Conservation (phyloP, 2,797 vertebrate genomes). For the Sphenopsis melanotis region DNA sequence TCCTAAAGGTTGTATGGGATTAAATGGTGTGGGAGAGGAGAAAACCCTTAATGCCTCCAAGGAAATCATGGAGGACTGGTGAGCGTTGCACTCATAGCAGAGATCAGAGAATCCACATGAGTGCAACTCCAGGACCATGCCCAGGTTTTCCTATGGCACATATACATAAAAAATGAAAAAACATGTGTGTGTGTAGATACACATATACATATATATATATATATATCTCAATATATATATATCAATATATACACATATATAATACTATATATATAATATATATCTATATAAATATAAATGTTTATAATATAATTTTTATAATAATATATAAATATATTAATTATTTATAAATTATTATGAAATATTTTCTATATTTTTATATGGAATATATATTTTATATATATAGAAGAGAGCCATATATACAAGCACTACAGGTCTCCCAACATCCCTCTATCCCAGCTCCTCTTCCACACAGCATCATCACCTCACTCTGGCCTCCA, state of each 20-base stretch:
- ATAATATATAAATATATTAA: background rate
- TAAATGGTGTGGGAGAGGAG: background rate
- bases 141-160: background rate
- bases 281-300: too few relatives aligned
- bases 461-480: background rate
- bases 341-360: too few relatives aligned
- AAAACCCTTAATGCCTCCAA: background rate
- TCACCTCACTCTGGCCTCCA: background rate
- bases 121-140: rapidly evolving
- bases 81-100: rapidly evolving
- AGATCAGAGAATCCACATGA: background rate
- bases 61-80: background rate
- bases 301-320: too few relatives aligned
- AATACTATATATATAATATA: too few relatives aligned
- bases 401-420: too few relatives aligned
- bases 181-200: too few relatives aligned
- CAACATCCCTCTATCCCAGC: rapidly evolving
- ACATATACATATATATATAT: too few relatives aligned
- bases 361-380: too few relatives aligned
- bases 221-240: too few relatives aligned
- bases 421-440: background rate
- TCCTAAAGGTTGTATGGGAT: background rate
- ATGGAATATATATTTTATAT: too few relatives aligned
- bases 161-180: too few relatives aligned
- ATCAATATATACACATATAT: background rate